These are phyloP conservation scores for Ochropleura leucogaster DNA, from an alignment of 2,888 invertebrate genomes.

Conservation along the genomic window DNA sequence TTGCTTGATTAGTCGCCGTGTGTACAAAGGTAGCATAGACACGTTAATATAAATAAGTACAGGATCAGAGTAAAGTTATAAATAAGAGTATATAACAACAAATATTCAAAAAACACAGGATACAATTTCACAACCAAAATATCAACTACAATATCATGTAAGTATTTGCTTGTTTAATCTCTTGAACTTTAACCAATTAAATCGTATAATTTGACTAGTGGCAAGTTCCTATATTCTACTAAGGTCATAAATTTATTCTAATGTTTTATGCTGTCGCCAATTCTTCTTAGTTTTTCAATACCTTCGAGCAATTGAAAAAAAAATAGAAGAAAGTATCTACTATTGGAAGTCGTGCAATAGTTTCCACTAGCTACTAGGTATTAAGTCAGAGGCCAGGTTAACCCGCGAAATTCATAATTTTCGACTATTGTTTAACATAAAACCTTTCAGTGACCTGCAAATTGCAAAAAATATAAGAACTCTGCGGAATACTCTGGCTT, in stretches of 20 bases:
- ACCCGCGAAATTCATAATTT: no score
- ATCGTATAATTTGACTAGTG: constrained; percentile 44
- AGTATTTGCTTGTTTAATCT: not conserved
- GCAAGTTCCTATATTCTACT: not conserved
- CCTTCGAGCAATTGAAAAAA: not conserved
- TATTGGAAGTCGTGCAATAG: not conserved
- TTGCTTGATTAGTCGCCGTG: no score
- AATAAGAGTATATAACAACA: constrained; percentile 4
- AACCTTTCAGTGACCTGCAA: no score
- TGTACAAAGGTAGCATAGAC: not conserved
- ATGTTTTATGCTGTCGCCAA: not conserved
- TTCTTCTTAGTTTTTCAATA: not conserved
- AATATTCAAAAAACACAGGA: constrained; percentile 10
- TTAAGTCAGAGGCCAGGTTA: no score
- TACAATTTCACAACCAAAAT: constrained; percentile 42
- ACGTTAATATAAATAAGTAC: not conserved
- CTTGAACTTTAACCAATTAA: not conserved
- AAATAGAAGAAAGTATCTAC: not conserved
- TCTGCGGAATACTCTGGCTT: no score
- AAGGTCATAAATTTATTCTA: not conserved
- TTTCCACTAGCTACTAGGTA: not conserved
- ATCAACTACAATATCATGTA: constrained; percentile 6
- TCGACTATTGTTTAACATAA: no score
- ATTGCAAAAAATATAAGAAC: no score
- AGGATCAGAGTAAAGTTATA: not conserved